Base-by-base conservation (phyloP, 64 coral and sea anemone genomes). In the Montipora foliosa region DNA sequence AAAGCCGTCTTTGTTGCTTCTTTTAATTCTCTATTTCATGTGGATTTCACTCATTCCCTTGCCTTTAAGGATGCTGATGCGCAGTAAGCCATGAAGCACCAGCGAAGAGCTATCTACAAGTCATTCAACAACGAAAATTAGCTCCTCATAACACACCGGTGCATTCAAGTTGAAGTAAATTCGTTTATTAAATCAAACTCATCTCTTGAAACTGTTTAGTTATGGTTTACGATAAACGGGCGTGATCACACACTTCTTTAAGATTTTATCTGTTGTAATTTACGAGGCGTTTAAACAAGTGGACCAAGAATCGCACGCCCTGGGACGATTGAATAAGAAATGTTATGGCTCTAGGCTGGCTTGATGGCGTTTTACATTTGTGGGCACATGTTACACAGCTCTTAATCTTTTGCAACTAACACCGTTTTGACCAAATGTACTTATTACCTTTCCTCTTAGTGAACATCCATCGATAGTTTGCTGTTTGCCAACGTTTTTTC, bases 401-500 rank as follows among this genome's bases (percentile, higher is more conserved):
- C 37, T 37, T 37, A 37, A 37, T 37, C 37, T 37, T 37, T 37
- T 37, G 1, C 37, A 37, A 37, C 37, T 37, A 37, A 37, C 37
- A 37, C 2, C 37, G 37, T 37, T 78, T 44, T 24, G 9, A 8
- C n/a, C 15, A 25, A 9, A 19, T 29, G 61, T n/a, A 5, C 47
- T 48, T 17, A 5, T 74, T 92, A 94, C 98, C 95, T 92, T 99
- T 99, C 61, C 98, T 89, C n/a, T 99, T 99, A 17, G 92, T 99
- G 37, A 99, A 99, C 95, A 99, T 99, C 98, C 98, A 99, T 49
- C 98, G 95, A 80, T 92, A 99, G 47, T 99, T 95, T 2, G 98
- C 98, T n/a, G 98, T 99, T 74, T 99, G 95, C 98, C 98, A 99
- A 7, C 98, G 77, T 77, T 99, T 99, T 89, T 99, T 99, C 76